Conservation (phyloP, 1,140 invertebrate genomes). For the Glossosoma conforme region DNA sequence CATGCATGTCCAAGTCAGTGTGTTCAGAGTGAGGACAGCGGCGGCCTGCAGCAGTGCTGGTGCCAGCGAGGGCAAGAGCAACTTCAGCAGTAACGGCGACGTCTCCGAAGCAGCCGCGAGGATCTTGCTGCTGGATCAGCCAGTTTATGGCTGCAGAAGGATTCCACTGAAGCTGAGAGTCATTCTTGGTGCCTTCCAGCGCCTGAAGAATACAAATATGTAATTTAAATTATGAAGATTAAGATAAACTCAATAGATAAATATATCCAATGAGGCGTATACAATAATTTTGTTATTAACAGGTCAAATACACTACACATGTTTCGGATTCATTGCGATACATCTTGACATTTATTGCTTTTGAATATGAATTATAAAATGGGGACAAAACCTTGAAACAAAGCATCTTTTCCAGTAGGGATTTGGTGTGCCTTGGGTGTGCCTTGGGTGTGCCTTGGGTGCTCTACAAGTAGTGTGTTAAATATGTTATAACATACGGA, state of each 20-base stretch:
- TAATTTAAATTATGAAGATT: neutral
- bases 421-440: no score
- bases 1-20: slow-evolving; percentile 36
- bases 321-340: no score
- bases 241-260: neutral
- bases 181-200: slow-evolving; percentile 62
- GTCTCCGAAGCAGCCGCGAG: slow-evolving; percentile 72
- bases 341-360: no score
- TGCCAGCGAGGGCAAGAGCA: slow-evolving; percentile 64
- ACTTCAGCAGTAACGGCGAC: slow-evolving; percentile 69
- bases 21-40: slow-evolving; percentile 27
- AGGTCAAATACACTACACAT: no score
- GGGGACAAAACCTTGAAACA: no score
- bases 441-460: no score
- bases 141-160: slow-evolving; percentile 66
- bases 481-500: no score
- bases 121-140: slow-evolving; percentile 64
- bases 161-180: slow-evolving; percentile 65
- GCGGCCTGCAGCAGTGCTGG: slow-evolving; percentile 63
- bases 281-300: neutral
- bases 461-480: no score
- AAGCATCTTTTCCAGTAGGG: no score
- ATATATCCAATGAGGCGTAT: neutral
- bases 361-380: no score
- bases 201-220: slow-evolving; percentile 57